These are phyloP conservation scores for Ostrea edulis DNA, from an alignment of 1,140 invertebrate species.

Conservation along the genomic window DNA sequence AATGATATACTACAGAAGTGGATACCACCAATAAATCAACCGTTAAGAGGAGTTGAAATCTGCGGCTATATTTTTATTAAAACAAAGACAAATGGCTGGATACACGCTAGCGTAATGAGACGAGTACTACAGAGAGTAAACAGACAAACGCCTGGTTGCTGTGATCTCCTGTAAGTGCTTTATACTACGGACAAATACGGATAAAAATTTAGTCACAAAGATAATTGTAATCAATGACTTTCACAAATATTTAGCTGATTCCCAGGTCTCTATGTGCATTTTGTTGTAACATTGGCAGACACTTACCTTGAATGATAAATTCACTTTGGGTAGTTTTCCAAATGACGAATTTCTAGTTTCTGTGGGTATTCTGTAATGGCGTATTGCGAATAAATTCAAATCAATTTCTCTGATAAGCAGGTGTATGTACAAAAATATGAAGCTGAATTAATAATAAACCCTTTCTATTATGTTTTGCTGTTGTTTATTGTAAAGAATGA, in stretches of 20 bases:
- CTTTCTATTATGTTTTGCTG: not conserved
- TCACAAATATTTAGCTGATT: not conserved
- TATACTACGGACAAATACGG: not conserved
- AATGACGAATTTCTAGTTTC: not conserved
- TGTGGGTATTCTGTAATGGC: not conserved
- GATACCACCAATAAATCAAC: not conserved
- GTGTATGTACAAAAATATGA: not conserved
- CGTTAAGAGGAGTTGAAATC: not conserved
- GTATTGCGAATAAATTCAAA: not conserved
- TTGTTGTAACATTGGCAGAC: not conserved
- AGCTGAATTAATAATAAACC: not conserved
- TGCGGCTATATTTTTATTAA: constrained; percentile 17
- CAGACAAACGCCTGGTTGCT: not conserved
- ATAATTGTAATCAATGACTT: constrained; percentile 2
- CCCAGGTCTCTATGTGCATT: not conserved
- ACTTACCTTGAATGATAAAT: not conserved
- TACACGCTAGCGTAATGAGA: constrained; percentile 9
- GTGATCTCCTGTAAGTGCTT: not conserved
- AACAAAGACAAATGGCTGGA: constrained; percentile 6
- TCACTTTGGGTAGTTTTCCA: not conserved
- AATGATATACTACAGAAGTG: not conserved
- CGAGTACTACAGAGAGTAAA: not conserved
- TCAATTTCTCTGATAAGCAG: not conserved
- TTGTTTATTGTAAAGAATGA: not conserved
- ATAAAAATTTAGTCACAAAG: not conserved